Base-by-base conservation (phyloP, 2,797 vertebrate species). In the Cheirogaleus major region DNA sequence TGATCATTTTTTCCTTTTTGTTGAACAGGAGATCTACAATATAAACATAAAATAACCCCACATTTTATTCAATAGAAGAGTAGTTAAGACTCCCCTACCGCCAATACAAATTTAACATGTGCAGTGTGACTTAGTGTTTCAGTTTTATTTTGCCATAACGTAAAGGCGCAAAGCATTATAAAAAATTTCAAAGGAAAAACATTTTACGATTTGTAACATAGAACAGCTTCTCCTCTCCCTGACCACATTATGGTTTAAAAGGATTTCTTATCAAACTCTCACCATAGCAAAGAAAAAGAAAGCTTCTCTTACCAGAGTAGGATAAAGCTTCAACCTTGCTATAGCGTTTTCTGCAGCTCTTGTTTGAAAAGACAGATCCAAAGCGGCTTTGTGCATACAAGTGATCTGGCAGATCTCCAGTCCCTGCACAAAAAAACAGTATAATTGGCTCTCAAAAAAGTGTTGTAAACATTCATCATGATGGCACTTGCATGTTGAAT, bases 391-490 rank as follows among this genome's bases (percentile, higher is more conserved):
- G 81, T 91, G 80, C 92, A 89, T 93, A 63, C 97, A 95, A 95
- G 97, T 98, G 89, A 98, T 96, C 98, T 98, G 96, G 98, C 98
- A 98, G 96, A 98, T 98, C 97, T 98, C 98, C 97, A 98, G 98
- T 98, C 97, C 94, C 98, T 98, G 98, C 61, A 97, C 91, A 91
- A 97, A 97, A 91, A 97, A 97, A 61, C 89, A 97, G 96, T 82
- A 98, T 98, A 98, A 99, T 97, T 98, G 97, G 95, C 97, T 98
- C 98, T 98, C 98, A 97, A 97, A 98, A 98, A 98, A 98, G 98
- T 97, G 97, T 95, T 95, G 96, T 98, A 98, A 99, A 98, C 98
- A 98, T 97, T 98, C 97, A 97, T 95, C 93, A 96, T 61, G 96
- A 96, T 93, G 95, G 90, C 89, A 97, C 85, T 97, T 96, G 79